Evolutionary conservation across 2,113 vertebrate species (phyloP), one percentile per base, ranked within the genome.

Genomic region (Panthera uncia): DNA sequence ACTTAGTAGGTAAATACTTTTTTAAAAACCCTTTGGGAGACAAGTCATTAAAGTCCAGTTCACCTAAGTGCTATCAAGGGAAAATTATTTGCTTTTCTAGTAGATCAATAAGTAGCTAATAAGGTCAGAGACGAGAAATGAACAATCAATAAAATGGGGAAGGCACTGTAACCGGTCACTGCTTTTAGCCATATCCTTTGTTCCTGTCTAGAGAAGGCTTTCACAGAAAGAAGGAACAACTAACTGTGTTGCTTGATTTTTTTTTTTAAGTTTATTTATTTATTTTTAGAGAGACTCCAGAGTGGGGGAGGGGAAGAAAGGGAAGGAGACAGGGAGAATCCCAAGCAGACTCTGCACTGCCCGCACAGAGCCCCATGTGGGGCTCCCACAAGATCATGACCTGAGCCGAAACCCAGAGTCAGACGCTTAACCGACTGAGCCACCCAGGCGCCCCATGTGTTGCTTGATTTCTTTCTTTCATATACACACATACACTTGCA

Each of bases 41-140:
- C 27, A 79, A 80, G 86, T 83, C 55, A 52, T 96, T 82, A 83
- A 81, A 94, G 69, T 36, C 38, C 89, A 89, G 31, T 50, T 95
- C 81, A 71, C 23, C 41, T 52, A 94, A 95, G 52, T 91, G 66
- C 85, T 89, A 85, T 66, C 29, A 50, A 91, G 84, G 61, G 78
- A 74, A 95, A 96, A 94, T 86, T 69, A 97, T 89, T 94, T 96
- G 89, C 73, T 95, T 97, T 98, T 87, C 93, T 96, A 92, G 57
- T 73, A 86, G 63, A 95, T 98, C 91, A 93, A 38, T 89, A 97
- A 82, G 63, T 91, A 91, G 78, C 82, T 95, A 97, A 96, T 73
- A 96, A 94, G 81, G 94, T 97, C 96, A 98, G 98, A 98, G 0
- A 36, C 97, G 91, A 98, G 94, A 98, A 96, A 96, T 95, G 86